These are phyloP conservation scores for Silvanus unidentatus DNA, from an alignment of 2,888 invertebrate species.

Conservation along the genomic window DNA sequence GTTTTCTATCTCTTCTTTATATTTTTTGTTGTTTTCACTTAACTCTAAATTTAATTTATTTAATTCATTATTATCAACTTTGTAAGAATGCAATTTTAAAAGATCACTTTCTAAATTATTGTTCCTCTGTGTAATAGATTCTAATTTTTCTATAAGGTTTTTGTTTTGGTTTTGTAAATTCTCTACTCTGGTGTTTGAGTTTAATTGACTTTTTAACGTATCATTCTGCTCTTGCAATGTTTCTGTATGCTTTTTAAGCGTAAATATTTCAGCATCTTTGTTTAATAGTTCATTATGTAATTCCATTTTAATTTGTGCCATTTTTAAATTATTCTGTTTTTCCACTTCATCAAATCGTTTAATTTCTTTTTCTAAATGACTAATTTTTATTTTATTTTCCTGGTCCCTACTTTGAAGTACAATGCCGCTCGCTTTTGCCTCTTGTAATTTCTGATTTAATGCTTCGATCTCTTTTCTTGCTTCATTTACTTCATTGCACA, in stretches of 20 bases:
- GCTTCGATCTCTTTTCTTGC: conserved; percentile 37
- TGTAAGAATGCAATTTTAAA: conserved; percentile 37
- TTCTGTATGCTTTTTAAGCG: conserved; percentile 39
- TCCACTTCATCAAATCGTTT: conserved; percentile 33
- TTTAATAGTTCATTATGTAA: conserved; percentile 42
- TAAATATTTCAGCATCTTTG: conserved; percentile 39
- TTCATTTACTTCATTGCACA: conserved; percentile 40
- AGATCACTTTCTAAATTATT: conserved; percentile 37
- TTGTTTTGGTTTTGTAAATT: conserved; percentile 41
- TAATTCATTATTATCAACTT: conserved; percentile 21
- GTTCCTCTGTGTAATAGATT: conserved; percentile 34
- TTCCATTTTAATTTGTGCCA: conserved; percentile 44
- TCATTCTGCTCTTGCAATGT: conserved; percentile 15
- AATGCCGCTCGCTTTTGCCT: conserved; percentile 42
- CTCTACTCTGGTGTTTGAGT: conserved; percentile 31
- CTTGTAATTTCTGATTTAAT: conserved; percentile 35
- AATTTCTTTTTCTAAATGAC: conserved; percentile 35
- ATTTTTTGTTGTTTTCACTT: too few species aligned
- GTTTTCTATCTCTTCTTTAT: conserved; percentile 19
- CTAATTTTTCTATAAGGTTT: conserved; percentile 42
- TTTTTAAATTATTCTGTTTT: conserved; percentile 41
- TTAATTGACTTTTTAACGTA: conserved; percentile 23
- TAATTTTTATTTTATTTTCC: conserved; percentile 38
- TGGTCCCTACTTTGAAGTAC: conserved; percentile 45
- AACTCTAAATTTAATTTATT: neutral